Conservation (phyloP, 2,888 invertebrate species). For the Lymantria dispar region DNA sequence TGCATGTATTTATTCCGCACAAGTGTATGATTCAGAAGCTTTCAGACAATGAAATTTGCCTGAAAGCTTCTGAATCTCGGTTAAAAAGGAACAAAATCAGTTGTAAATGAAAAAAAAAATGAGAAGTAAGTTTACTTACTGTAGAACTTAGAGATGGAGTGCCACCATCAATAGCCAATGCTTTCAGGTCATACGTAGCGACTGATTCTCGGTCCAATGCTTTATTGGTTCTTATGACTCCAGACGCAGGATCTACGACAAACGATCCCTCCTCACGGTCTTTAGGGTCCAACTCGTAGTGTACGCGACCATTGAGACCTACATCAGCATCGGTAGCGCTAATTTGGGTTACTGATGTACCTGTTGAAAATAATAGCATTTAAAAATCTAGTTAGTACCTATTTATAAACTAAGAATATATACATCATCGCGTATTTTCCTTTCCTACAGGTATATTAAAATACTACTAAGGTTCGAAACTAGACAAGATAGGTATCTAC, state of each 20-base stretch:
- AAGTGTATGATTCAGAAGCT: no score
- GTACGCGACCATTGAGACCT: slow-evolving; percentile 93
- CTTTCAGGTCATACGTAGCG: slow-evolving; percentile 91
- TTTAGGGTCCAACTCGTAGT: slow-evolving; percentile 88
- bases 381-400: no score
- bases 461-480: no score
- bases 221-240: slow-evolving; percentile 94
- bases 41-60: no score
- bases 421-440: no score
- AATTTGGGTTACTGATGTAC: slow-evolving; percentile 89
- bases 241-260: slow-evolving; percentile 95
- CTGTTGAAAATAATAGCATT: slow-evolving; percentile 40
- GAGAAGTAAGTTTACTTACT: slow-evolving; percentile 44
- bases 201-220: slow-evolving; percentile 95
- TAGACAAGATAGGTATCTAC: no score
- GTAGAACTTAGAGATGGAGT: slow-evolving; percentile 87
- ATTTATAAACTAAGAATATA: no score
- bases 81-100: not conserved
- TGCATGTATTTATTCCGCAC: no score
- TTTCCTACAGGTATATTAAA: no score
- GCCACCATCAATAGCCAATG: slow-evolving; percentile 95
- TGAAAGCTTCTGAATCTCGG: not conserved
- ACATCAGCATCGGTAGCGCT: slow-evolving; percentile 93
- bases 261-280: slow-evolving; percentile 94
- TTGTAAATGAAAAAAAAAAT: not conserved